Conservation (phyloP, 2,113 vertebrate species). For the Boulengeromyrus knoepffleri region DNA sequence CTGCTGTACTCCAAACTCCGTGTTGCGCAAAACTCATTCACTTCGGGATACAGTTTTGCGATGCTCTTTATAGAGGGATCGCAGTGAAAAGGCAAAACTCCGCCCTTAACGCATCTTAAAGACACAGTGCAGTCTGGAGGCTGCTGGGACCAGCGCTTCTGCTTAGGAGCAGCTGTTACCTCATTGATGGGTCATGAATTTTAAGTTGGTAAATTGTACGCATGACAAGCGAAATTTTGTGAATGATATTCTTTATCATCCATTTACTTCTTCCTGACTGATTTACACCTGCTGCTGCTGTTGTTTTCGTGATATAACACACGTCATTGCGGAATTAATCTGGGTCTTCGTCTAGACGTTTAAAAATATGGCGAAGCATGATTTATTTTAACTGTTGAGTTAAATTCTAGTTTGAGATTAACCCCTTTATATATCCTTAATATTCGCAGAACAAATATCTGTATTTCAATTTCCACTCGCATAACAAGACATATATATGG, state of each 20-base stretch:
- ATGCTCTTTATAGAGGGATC: constrained; percentile 8
- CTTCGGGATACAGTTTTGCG: background rate
- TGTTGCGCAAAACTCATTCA: constrained; percentile 3
- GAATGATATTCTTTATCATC: background rate
- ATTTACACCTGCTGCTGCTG: background rate
- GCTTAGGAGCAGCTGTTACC: background rate
- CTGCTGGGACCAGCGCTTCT: background rate
- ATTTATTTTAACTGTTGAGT: background rate
- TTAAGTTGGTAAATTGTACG: background rate
- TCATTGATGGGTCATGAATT: background rate
- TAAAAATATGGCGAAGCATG: background rate
- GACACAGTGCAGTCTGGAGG: background rate
- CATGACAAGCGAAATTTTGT: background rate
- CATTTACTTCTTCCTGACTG: background rate
- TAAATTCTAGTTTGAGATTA: background rate
- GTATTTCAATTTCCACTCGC: background rate
- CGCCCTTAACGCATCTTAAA: constrained; percentile 15
- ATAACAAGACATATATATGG: background rate
- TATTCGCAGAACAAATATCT: background rate
- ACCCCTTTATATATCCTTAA: background rate
- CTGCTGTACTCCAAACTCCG: background rate
- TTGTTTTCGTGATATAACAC: background rate
- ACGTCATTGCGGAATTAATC: background rate
- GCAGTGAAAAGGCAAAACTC: background rate
- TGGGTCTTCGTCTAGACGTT: background rate